Conservation (phyloP, 2,888 invertebrate genomes). For the Hypsopygia costalis region DNA sequence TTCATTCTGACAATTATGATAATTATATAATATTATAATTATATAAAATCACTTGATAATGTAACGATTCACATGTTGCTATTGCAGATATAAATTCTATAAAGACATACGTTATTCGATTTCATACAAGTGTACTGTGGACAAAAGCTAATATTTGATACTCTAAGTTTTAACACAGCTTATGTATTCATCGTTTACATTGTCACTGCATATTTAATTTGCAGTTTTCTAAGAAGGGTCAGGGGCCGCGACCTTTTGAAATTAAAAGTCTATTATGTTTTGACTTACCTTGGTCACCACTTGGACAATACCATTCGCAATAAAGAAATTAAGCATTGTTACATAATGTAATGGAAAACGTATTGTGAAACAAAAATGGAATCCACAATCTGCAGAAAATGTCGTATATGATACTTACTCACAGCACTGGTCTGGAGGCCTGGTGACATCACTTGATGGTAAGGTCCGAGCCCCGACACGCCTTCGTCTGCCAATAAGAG, state of each 20-base stretch:
- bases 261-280: conserved; percentile 39
- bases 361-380: conserved; percentile 23
- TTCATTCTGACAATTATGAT: too few relatives aligned
- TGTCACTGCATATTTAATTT: conserved; percentile 11
- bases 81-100: too few relatives aligned
- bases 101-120: too few relatives aligned
- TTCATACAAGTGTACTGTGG: too few relatives aligned
- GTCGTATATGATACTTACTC: conserved; percentile 59
- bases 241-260: conserved; percentile 27
- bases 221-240: conserved; percentile 27
- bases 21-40: too few relatives aligned
- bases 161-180: too few relatives aligned
- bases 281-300: conserved; percentile 7
- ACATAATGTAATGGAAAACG: conserved; percentile 16
- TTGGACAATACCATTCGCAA: conserved; percentile 18
- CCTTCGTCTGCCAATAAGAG: conserved; percentile 85
- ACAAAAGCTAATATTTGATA: too few relatives aligned
- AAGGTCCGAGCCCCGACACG: conserved; percentile 69
- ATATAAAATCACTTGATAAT: too few relatives aligned
- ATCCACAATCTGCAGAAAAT: too few relatives aligned
- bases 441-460: conserved; percentile 69
- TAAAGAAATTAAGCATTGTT: conserved; percentile 15
- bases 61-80: too few relatives aligned
- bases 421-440: conserved; percentile 62
- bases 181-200: background rate